These are phyloP conservation scores for Sarcophaga caerulescens DNA, from an alignment of 2,888 invertebrate genomes.

Conservation along the genomic window DNA sequence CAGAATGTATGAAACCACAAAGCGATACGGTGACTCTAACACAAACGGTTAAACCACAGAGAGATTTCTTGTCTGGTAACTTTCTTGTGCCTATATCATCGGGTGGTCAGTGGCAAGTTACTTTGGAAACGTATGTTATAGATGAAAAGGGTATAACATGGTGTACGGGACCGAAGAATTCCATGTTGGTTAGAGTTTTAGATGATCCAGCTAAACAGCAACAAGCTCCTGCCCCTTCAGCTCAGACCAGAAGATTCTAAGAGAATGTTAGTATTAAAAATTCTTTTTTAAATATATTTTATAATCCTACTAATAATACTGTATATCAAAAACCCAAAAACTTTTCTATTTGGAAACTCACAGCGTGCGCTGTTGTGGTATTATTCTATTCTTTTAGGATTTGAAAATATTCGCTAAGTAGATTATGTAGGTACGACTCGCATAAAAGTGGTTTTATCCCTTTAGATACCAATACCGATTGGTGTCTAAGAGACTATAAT, in stretches of 20 bases:
- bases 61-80: slow-evolving; percentile 96
- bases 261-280: slow-evolving; percentile 2
- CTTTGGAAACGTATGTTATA: slow-evolving; percentile 91
- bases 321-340: too few species aligned
- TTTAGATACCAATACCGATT: too few species aligned
- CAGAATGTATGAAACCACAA: slow-evolving; percentile 72
- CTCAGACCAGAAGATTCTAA: slow-evolving; percentile 75
- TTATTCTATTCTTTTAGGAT: too few species aligned
- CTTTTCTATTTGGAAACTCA: too few species aligned
- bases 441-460: too few species aligned
- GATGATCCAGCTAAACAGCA: slow-evolving; percentile 79
- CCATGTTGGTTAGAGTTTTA: slow-evolving; percentile 80
- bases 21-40: slow-evolving; percentile 83
- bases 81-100: slow-evolving; percentile 87
- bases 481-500: too few species aligned
- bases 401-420: too few species aligned
- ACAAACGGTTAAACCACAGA: slow-evolving; percentile 93
- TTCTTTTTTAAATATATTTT: slow-evolving; percentile 1
- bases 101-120: slow-evolving; percentile 88
- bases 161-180: slow-evolving; percentile 93
- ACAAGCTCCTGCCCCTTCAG: slow-evolving; percentile 72
- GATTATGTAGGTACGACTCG: too few species aligned
- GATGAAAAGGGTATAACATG: slow-evolving; percentile 92
- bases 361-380: too few species aligned
- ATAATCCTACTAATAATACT: too few species aligned